phyloP scores from a whole-genome alignment of 1,140 invertebrate species.

The Drosophila pruinosa region DNA sequence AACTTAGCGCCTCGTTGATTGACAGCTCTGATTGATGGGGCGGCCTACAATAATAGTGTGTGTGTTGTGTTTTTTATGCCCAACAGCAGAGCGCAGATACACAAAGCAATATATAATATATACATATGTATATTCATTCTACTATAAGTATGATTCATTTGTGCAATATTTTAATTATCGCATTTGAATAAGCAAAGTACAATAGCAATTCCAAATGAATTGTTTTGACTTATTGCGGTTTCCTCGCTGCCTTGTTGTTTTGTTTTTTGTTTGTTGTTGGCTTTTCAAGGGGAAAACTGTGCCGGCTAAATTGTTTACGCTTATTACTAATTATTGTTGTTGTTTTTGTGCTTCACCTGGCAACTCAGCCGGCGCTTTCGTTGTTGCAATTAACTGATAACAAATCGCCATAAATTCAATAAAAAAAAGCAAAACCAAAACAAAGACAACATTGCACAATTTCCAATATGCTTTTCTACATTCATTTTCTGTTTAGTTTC shows the following conservation, averaged over 20 bases:
- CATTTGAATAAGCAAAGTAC: conserved; percentile 46
- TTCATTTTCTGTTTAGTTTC: neutral
- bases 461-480: neutral
- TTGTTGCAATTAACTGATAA: conserved; percentile 65
- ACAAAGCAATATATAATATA: too few species aligned
- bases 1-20: conserved; percentile 51
- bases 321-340: conserved; percentile 12
- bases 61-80: neutral
- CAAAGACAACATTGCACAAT: conserved; percentile 1
- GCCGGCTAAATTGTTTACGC: conserved; percentile 48
- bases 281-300: conserved; percentile 28
- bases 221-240: conserved; percentile 56
- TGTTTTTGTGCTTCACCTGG: conserved; percentile 8
- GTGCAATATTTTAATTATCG: conserved; percentile 69
- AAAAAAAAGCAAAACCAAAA: too few species aligned
- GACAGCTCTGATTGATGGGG: conserved; percentile 71
- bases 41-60: conserved; percentile 1
- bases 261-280: conserved; percentile 7
- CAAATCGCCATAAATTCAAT: conserved; percentile 36
- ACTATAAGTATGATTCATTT: conserved; percentile 51
- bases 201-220: conserved; percentile 42
- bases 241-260: conserved; percentile 14
- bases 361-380: conserved; percentile 11
- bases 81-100: neutral
- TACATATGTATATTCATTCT: neutral